Base-by-base conservation (phyloP, 2,888 invertebrate species). In the Ophion ventricosus region DNA sequence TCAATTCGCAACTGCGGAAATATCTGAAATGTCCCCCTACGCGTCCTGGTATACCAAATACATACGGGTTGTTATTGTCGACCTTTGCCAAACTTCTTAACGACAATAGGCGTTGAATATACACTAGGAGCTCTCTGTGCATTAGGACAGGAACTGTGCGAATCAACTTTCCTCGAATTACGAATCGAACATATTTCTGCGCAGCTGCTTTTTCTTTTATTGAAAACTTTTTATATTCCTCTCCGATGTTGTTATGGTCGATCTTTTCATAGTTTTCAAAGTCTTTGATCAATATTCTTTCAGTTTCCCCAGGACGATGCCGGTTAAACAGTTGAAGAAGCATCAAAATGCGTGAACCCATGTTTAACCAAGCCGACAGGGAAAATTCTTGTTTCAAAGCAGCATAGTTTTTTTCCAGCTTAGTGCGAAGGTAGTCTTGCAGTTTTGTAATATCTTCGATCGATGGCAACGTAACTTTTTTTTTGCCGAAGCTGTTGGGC, bases 321-420 rank as follows among this genome's bases (percentile, higher is more conserved):
- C 87, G 75, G 63, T 88, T 88, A 63, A 88, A 88, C 11, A 86
- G 57, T 59, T 86, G 85, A 4, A 87, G n/a, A 5, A 78, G 72
- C 7, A 43, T 57, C 43, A 87, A 63, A 0, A 57, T 29, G 1
- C 35, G 29, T 43, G 75, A 61, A 7, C 79, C 76, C 67, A 87
- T 73, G 11, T 69, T 40, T 1, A 49, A 1, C 84, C 87, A 88
- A 14, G 56, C n/a, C n/a, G 25, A 5, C 29, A 54, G 43, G 1
- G 78, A 78, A 59, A 82, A 82, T 77, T 81, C 14, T 20, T 64
- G 26, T 78, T 82, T 1, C 56, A 86, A 70, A 54, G 56, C 72
- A 79, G 73, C 23, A 23, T 29, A 49, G 17, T 54, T 43, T 61
- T 26, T 23, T 79, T 40, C 35, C 61, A 43, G 43, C 4, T 43